Base-by-base conservation (phyloP, 1,140 invertebrate species). In the Aphis craccivora region DNA sequence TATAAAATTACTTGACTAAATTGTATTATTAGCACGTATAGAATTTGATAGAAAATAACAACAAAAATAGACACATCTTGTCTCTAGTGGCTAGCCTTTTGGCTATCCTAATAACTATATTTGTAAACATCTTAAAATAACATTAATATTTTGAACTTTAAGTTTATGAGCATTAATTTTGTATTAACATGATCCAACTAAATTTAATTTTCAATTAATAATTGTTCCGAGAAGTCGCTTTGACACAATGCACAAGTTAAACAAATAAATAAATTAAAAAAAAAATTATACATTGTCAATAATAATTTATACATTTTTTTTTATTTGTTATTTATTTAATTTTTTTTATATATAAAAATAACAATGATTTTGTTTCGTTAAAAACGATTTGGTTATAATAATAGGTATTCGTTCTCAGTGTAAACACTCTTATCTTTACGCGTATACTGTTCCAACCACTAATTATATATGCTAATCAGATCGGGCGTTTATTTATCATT, bases 401-500 rank as follows among this genome's bases (percentile, higher is more conserved):
- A 76, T 76, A n/a, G n/a, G n/a, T n/a, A 76, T 76, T n/a, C 60
- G 30, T 76, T 9, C 25, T 67, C 30, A n/a, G 14, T 18, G 4
- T 35, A n/a, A 67, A 67, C 60, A 18, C 60, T 76, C 60, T 76
- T 76, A 76, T 76, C 30, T 76, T 14, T n/a, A 67, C 30, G 30
- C 60, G 30, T 67, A 35, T 76, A 76, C 30, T 14, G 30, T 76
- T 30, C n/a, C 5, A 76, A 76, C 4, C 30, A n/a, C 30, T 76
- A 76, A 76, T 76, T 76, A 76, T 76, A 76, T n/a, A 76, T 76
- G 60, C n/a, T 76, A 76, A 76, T 76, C 60, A 76, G 60, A 76
- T n/a, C 4, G 60, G 60, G 14, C 11, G 60, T 76, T 76, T 76
- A 76, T 76, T 76, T 76, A 76, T 76, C 60, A 76, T 76, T 35